Percentiles rank a stretch among this genome's conserved stretches.
Evolutionary conservation across 2,113 vertebrate genomes (phyloP).

Genomic region (Ibidorhyncha struthersii): DNA sequence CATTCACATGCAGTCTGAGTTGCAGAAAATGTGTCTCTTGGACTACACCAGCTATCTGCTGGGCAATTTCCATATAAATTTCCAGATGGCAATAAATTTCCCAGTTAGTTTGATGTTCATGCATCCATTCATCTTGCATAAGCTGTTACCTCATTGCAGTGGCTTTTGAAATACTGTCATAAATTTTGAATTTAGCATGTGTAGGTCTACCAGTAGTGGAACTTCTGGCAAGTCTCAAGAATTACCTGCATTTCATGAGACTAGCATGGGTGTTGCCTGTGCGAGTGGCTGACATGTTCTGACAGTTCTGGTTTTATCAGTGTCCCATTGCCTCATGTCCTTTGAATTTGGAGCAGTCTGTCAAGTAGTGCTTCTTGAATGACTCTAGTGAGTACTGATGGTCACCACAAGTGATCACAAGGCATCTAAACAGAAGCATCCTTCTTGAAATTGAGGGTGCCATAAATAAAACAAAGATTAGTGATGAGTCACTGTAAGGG

Average conservation of each 20-base stretch:
- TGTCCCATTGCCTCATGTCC: not conserved
- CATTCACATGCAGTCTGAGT: not conserved
- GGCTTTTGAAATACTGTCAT: not conserved
- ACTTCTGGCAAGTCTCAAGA: not conserved
- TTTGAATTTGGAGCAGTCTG: not conserved
- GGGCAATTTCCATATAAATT: not conserved
- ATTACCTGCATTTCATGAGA: not conserved
- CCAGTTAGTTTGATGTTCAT: not conserved
- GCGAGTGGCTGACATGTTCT: not conserved
- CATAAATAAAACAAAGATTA: not conserved
- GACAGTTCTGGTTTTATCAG: not conserved
- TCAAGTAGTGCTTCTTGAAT: not conserved
- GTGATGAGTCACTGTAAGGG: not conserved
- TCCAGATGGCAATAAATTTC: not conserved
- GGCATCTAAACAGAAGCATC: not conserved
- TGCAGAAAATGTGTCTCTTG: not conserved
- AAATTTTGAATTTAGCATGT: not conserved
- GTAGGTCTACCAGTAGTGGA: not conserved
- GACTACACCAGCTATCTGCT: not conserved
- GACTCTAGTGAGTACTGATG: not conserved
- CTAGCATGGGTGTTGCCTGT: accelerated
- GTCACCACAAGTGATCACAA: not conserved
- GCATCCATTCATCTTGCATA: not conserved
- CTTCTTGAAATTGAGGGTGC: not conserved
- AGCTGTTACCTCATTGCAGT: not conserved